phyloP scores from a whole-genome alignment of 2,888 invertebrate species.

The Vandiemenella viatica region DNA sequence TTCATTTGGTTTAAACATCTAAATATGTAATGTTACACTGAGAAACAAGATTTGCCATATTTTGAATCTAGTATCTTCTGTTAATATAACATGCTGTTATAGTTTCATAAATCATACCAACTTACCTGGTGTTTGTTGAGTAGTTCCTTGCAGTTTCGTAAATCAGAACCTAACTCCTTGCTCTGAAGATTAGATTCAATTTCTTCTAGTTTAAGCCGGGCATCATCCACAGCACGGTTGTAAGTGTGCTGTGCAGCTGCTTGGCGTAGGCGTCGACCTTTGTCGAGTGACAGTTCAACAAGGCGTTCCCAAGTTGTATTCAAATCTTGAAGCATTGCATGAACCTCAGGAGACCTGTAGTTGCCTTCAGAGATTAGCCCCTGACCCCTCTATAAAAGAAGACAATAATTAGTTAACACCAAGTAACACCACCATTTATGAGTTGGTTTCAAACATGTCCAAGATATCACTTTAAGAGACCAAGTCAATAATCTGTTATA shows the following conservation, averaged over 20 bases:
- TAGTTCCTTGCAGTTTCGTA: slow-evolving; percentile 80
- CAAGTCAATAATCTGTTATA: no score
- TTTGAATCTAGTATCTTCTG: neutral
- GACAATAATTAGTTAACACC: no score
- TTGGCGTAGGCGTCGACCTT: slow-evolving; percentile 66
- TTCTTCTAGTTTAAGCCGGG: slow-evolving; percentile 71
- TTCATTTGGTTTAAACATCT: no score
- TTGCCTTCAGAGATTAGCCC: slow-evolving; percentile 54
- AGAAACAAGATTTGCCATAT: neutral
- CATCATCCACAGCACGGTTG: slow-evolving; percentile 73
- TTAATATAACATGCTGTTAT: neutral
- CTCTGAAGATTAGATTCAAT: slow-evolving; percentile 64
- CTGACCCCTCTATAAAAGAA: slow-evolving; percentile 39
- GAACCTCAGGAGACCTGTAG: slow-evolving; percentile 53
- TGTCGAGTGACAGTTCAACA: slow-evolving; percentile 47
- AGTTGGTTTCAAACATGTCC: no score
- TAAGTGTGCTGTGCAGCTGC: slow-evolving; percentile 67
- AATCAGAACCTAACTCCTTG: slow-evolving; percentile 72
- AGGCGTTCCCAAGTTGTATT: slow-evolving; percentile 67
- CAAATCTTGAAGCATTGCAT: slow-evolving; percentile 46
- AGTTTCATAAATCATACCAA: neutral
- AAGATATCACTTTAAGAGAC: no score
- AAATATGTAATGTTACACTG: neutral
- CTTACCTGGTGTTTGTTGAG: slow-evolving; percentile 71
- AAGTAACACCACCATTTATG: no score